Conservation (phyloP, 1,140 invertebrate species). For the Penaeus japonicus region DNA sequence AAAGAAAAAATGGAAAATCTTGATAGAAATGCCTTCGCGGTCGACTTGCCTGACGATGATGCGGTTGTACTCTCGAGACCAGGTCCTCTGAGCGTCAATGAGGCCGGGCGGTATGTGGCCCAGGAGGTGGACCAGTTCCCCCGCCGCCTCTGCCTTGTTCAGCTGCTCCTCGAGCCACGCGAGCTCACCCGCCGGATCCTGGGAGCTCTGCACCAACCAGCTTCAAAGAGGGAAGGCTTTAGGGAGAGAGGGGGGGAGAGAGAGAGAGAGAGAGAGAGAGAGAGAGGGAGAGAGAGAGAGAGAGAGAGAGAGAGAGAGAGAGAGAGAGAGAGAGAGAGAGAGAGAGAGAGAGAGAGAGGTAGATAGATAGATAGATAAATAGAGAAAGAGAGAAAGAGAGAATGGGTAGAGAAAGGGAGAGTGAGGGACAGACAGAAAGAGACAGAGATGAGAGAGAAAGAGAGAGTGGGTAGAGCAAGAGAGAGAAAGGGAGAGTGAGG, state of each 20-base stretch:
- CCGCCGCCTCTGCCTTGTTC: conserved; percentile 68
- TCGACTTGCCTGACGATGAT: conserved; percentile 62
- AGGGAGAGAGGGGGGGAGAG: background rate
- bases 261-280: background rate
- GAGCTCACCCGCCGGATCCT: conserved; percentile 71
- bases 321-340: too few species aligned
- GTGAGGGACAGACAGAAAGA: too few species aligned
- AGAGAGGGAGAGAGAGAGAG: background rate
- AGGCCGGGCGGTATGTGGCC: conserved; percentile 82
- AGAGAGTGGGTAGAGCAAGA: background rate
- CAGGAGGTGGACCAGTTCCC: conserved; percentile 80
- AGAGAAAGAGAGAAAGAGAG: background rate
- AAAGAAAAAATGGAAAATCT: too few species aligned
- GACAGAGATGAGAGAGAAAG: too few species aligned
- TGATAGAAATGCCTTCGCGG: too few species aligned
- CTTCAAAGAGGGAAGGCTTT: conserved; percentile 60
- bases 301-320: background rate
- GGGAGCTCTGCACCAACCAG: conserved; percentile 72
- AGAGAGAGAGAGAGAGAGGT: background rate
- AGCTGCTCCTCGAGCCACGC: conserved; percentile 71
- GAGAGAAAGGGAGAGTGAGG: background rate
- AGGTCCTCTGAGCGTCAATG: conserved; percentile 65
- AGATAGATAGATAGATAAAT: too few species aligned
- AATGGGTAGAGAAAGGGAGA: background rate
- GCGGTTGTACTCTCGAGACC: conserved; percentile 62